Conservation (phyloP, 2,888 invertebrate species). For the Prosopocoilus inquinatus region DNA sequence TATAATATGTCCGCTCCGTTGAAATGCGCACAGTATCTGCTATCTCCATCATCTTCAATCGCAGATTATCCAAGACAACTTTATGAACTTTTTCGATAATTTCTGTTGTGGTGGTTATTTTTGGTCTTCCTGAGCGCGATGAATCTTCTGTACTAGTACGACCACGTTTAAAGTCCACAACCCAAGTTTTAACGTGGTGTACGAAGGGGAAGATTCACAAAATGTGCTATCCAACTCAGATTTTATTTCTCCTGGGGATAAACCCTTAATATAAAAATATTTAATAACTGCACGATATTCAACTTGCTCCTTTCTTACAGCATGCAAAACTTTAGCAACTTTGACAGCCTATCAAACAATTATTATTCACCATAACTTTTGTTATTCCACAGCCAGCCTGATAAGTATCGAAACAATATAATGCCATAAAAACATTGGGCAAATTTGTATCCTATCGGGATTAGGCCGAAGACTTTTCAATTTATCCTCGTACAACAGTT, state of each 20-base stretch:
- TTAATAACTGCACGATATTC: background rate
- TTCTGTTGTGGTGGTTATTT: too few relatives aligned
- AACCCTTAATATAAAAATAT: background rate
- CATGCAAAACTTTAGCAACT: too few relatives aligned
- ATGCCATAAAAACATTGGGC: background rate
- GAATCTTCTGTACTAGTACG: background rate
- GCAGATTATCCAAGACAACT: background rate
- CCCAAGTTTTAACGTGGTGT: background rate
- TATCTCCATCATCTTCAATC: background rate
- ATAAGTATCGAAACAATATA: background rate
- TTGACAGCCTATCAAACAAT: too few relatives aligned
- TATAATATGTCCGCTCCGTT: background rate
- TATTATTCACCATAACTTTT: background rate
- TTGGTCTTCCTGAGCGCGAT: too few relatives aligned
- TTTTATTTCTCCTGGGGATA: background rate
- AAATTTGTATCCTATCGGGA: background rate
- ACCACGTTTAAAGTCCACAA: background rate
- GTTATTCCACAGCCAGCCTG: background rate
- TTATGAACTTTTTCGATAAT: background rate
- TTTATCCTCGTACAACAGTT: background rate
- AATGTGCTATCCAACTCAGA: too few relatives aligned
- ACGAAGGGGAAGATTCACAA: background rate
- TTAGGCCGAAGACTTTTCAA: background rate
- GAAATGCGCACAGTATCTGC: background rate
- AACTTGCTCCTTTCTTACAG: background rate